Base-by-base conservation (phyloP, 2,797 vertebrate species). In the Acomys russatus region DNA sequence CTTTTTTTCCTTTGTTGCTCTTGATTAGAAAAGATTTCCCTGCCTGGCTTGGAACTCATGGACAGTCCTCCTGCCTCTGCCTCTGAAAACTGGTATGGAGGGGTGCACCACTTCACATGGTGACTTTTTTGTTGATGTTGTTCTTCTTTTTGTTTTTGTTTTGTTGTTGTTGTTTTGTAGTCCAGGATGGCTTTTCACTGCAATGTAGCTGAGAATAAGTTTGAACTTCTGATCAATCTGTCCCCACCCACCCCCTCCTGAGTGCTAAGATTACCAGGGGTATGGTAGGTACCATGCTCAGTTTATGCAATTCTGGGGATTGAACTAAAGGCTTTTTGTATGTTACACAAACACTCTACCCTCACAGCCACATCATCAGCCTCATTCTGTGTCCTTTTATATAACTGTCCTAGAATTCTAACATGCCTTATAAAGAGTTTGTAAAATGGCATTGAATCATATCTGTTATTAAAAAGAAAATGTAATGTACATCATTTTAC, bases 401-500 rank as follows among this genome's bases (percentile, higher is more conserved):
- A 78, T 96, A 96, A 95, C 68, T 73, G 15, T 84, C 66, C 25
- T 71, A 92, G 70, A 94, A 88, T 94, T 96, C 73, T 54, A 97
- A 92, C 51, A 51, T 18, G 10, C 6, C 70, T 92, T 96, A 82
- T 85, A 91, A 94, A 89, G 95, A 88, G 71, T 86, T 74, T 94
- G 28, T 90, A 89, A 96, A 96, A 94, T 78, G 94, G n/a, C 66
- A 91, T 44, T 91, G 64, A 93, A 84, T 94, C 35, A 80, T 44
- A 56, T 82, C 76, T 82, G 25, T 94, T 90, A 92, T 80, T 88
- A 97, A 95, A 95, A 25, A 83, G 85, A 95, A 94, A 93, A 78
- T 70, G 66, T 94, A 88, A 76, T 44, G 23, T 25, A 90, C 28
- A 89, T 56, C 79, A 94, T 95, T 93, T 97, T 93, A 93, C 92